phyloP scores from a whole-genome alignment of 2,113 vertebrate species.

The Periophthalmus modestus region DNA sequence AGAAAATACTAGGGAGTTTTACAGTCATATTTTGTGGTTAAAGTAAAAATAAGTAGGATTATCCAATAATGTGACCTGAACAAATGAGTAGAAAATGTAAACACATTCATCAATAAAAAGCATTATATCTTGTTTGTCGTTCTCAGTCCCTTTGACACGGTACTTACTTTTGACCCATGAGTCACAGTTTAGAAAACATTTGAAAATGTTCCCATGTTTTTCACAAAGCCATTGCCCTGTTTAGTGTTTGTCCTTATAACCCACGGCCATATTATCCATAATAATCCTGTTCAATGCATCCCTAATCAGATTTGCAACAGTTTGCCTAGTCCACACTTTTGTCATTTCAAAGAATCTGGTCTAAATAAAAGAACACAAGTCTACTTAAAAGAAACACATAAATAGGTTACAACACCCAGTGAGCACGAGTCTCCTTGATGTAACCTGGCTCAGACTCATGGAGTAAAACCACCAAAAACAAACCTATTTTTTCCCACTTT shows the following conservation, averaged over 20 bases:
- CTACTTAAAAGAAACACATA: conserved; percentile 12
- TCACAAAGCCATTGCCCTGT: conserved; percentile 1
- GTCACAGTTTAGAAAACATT: conserved; percentile 1
- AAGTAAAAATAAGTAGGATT: background rate
- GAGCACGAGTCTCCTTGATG: conserved; percentile 7
- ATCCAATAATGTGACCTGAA: background rate
- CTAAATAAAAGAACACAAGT: background rate
- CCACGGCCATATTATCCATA: background rate
- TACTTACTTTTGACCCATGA: background rate
- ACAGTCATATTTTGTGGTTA: background rate
- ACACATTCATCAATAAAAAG: background rate
- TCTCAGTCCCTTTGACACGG: background rate
- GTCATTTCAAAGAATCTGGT: conserved; percentile 22
- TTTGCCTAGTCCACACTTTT: conserved; percentile 7
- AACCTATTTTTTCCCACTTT: conserved; percentile 23
- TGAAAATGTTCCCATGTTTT: background rate
- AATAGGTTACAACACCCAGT: conserved; percentile 34
- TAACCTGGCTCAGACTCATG: conserved; percentile 23
- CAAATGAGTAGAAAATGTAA: background rate
- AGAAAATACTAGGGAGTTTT: no score
- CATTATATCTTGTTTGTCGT: background rate
- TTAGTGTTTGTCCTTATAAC: conserved; percentile 20
- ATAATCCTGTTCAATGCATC: background rate
- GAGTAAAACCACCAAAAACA: conserved; percentile 34
- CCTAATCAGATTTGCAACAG: conserved; percentile 10